Percentiles rank a stretch among this genome's conserved stretches.
These are phyloP conservation scores for Megathymus violae DNA, from an alignment of 1,140 invertebrate species.

Conservation along the genomic window DNA sequence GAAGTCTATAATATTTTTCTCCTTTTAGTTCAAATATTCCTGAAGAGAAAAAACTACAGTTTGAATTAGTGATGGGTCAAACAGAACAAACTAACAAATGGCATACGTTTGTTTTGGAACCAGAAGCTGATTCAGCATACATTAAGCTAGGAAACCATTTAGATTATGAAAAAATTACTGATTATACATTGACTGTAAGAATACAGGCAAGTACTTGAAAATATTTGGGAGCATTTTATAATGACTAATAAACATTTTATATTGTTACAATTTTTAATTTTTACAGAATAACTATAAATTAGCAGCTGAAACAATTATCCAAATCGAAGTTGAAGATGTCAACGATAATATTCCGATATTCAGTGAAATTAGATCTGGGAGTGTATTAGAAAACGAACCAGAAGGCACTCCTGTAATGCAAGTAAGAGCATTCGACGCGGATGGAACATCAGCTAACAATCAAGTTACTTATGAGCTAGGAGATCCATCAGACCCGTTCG, in stretches of 20 bases:
- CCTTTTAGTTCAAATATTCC: constrained; percentile 89
- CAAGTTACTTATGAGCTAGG: constrained; percentile 90
- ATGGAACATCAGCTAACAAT: constrained; percentile 92
- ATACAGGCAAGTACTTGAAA: constrained; percentile 82
- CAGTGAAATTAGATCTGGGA: constrained; percentile 89
- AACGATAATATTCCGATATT: constrained; percentile 95
- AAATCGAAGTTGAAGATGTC: constrained; percentile 91
- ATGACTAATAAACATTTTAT: no score
- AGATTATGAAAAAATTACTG: constrained; percentile 92
- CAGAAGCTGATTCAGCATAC: constrained; percentile 87
- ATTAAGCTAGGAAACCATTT: constrained; percentile 89
- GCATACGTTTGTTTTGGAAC: constrained; percentile 90
- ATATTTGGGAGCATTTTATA: constrained; percentile 4
- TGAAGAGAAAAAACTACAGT: constrained; percentile 88
- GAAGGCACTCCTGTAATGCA: constrained; percentile 92
- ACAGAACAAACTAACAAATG: constrained; percentile 93
- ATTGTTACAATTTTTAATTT: no score
- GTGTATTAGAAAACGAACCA: constrained; percentile 92
- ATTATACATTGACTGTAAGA: constrained; percentile 92
- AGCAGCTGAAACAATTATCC: constrained; percentile 90
- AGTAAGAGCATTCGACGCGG: constrained; percentile 93
- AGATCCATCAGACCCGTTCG: constrained; percentile 88
- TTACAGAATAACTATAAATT: constrained; percentile 91
- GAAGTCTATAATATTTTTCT: no score
- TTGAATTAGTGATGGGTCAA: constrained; percentile 91